Base-by-base conservation (phyloP, 2,888 invertebrate genomes). In the Drosophila ochracea region DNA sequence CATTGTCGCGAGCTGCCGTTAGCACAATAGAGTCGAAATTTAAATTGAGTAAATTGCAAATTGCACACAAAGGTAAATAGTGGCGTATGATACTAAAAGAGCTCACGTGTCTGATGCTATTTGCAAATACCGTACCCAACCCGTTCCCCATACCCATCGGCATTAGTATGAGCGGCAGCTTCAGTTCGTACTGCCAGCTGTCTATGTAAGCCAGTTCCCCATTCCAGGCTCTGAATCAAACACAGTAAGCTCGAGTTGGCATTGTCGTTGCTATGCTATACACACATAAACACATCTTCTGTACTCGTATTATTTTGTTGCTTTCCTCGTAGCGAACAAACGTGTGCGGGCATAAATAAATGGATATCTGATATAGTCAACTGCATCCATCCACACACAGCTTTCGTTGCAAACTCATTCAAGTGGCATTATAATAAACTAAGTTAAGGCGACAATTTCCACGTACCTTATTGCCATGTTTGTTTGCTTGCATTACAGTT, bases 381-480 rank as follows among this genome's bases (percentile, higher is more conserved):
- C 37, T 19, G 43, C 52, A 67, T 68, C 31, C 65, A 64, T 41
- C 50, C 58, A 39, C 49, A 39, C 49, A 64, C 37, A 76, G 43
- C 57, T 50, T 11, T 55, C 73, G 73, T 63, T 60, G 77, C 74
- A 82, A 83, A 72, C 84, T 68, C 84, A 89, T 86, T 78, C 87
- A 87, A 87, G 85, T 87, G 87, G 85, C 80, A 85, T 88, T 87
- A 83, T 89, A 84, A 83, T 83, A 87, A 85, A 87, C 90, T 83
- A 87, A 87, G 89, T 87, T 87, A 87, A 87, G 85, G 80, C 90
- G 90, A 82, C 90, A 89, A 89, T 85, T 86, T 84, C 72, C 81
- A 76, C 70, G 81, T 81, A 74, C 87, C 89, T 84, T 84, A 89
- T 89, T 84, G 87, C 89, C 3, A 28, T 28, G 28, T 3, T 79